These are phyloP conservation scores for Callocephalon fimbriatum DNA, from an alignment of 2,113 vertebrate genomes.

Conservation along the genomic window DNA sequence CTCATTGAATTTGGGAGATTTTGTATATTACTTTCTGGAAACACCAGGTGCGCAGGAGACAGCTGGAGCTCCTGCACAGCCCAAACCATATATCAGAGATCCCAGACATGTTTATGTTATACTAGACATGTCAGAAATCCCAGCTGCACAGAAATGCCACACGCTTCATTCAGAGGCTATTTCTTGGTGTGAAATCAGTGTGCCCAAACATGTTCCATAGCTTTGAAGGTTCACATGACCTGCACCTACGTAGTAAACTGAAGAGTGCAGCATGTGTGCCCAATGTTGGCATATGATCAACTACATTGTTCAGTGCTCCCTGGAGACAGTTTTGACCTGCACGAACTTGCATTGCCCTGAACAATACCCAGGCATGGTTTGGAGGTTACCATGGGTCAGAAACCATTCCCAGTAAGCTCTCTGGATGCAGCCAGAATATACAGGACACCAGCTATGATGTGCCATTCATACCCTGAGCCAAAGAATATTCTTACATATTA, in stretches of 20 bases:
- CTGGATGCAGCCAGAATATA: background rate
- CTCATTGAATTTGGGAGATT: background rate
- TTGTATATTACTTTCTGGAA: background rate
- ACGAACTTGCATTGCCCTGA: background rate
- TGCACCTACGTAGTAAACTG: background rate
- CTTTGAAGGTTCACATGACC: background rate
- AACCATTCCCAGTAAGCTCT: background rate
- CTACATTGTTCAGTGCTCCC: background rate
- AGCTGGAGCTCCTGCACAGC: background rate
- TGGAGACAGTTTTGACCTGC: background rate
- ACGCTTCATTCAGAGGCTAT: background rate
- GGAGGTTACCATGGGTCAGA: background rate
- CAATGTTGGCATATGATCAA: rapidly evolving
- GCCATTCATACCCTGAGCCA: background rate
- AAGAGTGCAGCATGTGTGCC: background rate
- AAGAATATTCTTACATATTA: background rate
- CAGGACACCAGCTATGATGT: background rate
- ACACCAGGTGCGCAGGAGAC: background rate
- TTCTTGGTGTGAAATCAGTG: background rate
- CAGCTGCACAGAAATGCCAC: background rate
- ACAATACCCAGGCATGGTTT: background rate
- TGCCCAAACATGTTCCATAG: background rate
- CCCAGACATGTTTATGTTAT: background rate
- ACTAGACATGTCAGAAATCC: background rate
- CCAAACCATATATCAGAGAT: background rate